Conservation (phyloP, 2,888 invertebrate species). For the Thera obeliscata region DNA sequence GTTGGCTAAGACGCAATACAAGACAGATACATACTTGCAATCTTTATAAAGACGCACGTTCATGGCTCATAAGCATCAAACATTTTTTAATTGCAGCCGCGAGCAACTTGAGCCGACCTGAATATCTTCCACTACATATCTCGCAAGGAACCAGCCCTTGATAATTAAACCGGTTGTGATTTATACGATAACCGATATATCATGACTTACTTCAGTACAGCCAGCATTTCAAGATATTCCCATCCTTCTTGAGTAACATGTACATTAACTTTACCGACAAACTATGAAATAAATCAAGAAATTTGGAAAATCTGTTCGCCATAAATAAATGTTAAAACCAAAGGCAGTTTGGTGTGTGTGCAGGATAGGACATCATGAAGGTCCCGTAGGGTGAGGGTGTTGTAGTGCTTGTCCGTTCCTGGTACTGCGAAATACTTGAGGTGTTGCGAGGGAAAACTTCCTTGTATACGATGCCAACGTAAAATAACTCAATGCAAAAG, state of each 20-base stretch:
- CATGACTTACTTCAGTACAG: conserved; percentile 32
- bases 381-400: conserved; percentile 66
- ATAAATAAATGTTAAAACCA: conserved; percentile 35
- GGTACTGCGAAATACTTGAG: conserved; percentile 60
- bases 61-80: conserved; percentile 52
- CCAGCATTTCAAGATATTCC: conserved; percentile 31
- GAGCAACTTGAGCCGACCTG: conserved; percentile 53
- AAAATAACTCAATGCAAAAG: background rate
- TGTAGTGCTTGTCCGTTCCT: conserved; percentile 63
- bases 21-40: background rate
- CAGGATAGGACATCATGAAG: conserved; percentile 41
- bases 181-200: conserved; percentile 45
- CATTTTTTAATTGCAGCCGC: conserved; percentile 58
- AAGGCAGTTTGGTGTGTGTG: conserved; percentile 53
- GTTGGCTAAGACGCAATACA: conserved; percentile 1
- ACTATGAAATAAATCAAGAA: conserved; percentile 26
- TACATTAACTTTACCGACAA: conserved; percentile 32
- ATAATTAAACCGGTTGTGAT: conserved; percentile 52
- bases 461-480: conserved; percentile 18
- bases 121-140: conserved; percentile 54
- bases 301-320: conserved; percentile 15
- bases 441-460: conserved; percentile 43
- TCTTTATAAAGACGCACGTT: conserved; percentile 37
- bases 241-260: conserved; percentile 33
- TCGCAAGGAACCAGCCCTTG: conserved; percentile 47